Evolutionary conservation across 30 jellyfish, hydroid and myxozoan genomes (phyloP), one percentile per base, ranked within the genome.

Genomic region (Phacellophora camtschatica): DNA sequence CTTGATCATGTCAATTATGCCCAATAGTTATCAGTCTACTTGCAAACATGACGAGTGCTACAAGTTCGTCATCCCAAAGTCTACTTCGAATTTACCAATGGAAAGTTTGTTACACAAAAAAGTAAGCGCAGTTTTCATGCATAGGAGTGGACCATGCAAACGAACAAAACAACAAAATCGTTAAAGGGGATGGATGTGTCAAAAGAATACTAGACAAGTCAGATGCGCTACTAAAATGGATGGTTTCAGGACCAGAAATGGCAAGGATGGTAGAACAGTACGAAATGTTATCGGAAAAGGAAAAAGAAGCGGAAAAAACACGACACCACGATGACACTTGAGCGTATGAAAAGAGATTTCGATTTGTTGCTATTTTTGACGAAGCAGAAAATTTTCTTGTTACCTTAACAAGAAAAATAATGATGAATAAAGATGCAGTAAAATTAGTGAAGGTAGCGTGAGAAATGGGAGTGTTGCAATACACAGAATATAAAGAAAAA

Each of bases 201-300:
- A 53, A 51, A 0, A 83, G 88, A 3, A 53, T 74, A 0, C 28
- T 74, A 0, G 71, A 74, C 15, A 55, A 32, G 10, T 81, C 62
- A 0, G 36, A 1, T 4, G 83, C 82, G 0, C 64, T 74, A 3
- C 18, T 77, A 51, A 77, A 29, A 57, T 77, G 85, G 71, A 56
- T 56, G 57, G 86, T 77, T 22, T 87, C 80, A 33, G 85, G 90
- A 23, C 90, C 90, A 0, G 87, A 74, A 15, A 3, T 74, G 1
- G 87, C 87, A 8, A 4, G 64, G 25, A 35, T 74, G 27, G 25
- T 57, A 2, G 0, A 33, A 18, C 66, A 29, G 35, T 71, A 4
- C 54, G 23, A 49, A 3, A 25, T 10, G 22, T 27, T 48, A 8
- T 7, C 3, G 0, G 3, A 53, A 27, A 54, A 71, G 24, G 71